Percentiles rank a stretch among this genome's conserved stretches.
Evolutionary conservation across 1,140 invertebrate genomes (phyloP).

Genomic region (Camponotus floridanus): DNA sequence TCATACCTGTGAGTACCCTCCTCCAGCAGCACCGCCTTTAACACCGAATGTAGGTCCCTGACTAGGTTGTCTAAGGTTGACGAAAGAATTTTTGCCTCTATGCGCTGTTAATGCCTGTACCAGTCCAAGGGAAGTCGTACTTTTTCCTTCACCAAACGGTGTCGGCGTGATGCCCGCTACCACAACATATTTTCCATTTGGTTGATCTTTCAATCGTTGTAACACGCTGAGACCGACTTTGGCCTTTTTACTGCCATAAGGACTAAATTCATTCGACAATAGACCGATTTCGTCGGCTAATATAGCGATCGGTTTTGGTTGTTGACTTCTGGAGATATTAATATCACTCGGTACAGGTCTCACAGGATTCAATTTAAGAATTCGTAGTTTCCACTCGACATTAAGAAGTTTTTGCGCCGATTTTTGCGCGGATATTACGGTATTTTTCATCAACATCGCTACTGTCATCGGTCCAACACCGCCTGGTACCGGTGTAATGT

Average conservation of each 20-base stretch:
- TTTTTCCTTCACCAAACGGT: slow-evolving; percentile 98
- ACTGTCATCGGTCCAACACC: slow-evolving; percentile 99
- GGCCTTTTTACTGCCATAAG: slow-evolving; percentile 97
- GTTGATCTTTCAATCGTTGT: slow-evolving; percentile 90
- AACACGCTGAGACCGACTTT: slow-evolving; percentile 96
- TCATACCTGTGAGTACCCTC: slow-evolving; percentile 93
- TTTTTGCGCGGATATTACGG: slow-evolving; percentile 93
- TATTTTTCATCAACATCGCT: slow-evolving; percentile 99
- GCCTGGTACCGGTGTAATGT: slow-evolving; percentile 98
- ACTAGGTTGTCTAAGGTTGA: slow-evolving; percentile 98
- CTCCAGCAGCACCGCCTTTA: slow-evolving; percentile 98
- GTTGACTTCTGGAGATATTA: slow-evolving; percentile 94
- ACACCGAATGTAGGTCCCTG: slow-evolving; percentile 99
- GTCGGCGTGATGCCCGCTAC: slow-evolving; percentile 99
- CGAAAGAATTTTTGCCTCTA: slow-evolving; percentile 95
- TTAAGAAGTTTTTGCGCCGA: slow-evolving; percentile 87
- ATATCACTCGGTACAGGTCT: slow-evolving; percentile 96
- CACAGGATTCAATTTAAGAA: slow-evolving; percentile 87
- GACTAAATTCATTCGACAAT: slow-evolving; percentile 92
- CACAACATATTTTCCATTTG: slow-evolving; percentile 97
- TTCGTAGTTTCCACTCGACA: slow-evolving; percentile 89
- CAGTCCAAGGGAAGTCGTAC: slow-evolving; percentile 97
- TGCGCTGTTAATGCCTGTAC: slow-evolving; percentile 96
- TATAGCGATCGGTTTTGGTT: slow-evolving; percentile 93
- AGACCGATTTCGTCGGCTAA: slow-evolving; percentile 96